A percentile compares a stretch with the other conserved stretches of the same genome.
Conservation (phyloP, 2,113 vertebrate species). For the Apteryx owenii region DNA sequence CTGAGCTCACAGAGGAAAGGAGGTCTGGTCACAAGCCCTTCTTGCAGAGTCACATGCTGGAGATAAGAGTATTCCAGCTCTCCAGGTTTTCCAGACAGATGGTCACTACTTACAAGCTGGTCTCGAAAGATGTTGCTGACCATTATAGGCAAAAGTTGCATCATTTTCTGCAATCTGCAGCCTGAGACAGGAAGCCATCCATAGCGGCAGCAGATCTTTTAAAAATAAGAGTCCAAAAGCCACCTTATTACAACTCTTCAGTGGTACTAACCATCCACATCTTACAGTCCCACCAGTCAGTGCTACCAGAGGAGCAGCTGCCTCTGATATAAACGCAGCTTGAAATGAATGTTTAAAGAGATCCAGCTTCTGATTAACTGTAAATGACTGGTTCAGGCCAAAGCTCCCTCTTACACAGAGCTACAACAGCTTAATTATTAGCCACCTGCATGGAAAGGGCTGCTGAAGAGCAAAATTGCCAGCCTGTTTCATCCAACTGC, state of each 20-base stretch:
- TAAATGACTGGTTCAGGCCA: not conserved
- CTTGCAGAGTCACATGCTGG: not conserved
- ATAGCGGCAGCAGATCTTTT: not conserved
- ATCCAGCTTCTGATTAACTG: not conserved
- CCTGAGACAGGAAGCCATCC: not conserved
- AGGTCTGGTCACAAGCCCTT: fast-evolving
- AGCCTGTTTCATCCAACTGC: not conserved
- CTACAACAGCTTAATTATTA: not conserved
- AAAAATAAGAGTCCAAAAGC: not conserved
- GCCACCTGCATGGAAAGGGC: not conserved
- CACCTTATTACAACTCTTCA: not conserved
- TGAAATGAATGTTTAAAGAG: not conserved
- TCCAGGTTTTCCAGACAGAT: fast-evolving
- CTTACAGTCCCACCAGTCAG: not conserved
- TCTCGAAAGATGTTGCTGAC: not conserved
- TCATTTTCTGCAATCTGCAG: not conserved
- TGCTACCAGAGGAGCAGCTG: not conserved
- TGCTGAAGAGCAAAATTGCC: not conserved
- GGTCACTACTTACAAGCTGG: not conserved
- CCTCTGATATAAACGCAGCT: not conserved
- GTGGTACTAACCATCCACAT: not conserved
- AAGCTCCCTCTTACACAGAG: not conserved
- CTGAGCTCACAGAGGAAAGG: not conserved
- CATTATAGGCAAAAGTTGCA: not conserved
- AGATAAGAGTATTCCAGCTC: not conserved